phyloP scores from a whole-genome alignment of 2,888 invertebrate genomes.

The Tuta absoluta region DNA sequence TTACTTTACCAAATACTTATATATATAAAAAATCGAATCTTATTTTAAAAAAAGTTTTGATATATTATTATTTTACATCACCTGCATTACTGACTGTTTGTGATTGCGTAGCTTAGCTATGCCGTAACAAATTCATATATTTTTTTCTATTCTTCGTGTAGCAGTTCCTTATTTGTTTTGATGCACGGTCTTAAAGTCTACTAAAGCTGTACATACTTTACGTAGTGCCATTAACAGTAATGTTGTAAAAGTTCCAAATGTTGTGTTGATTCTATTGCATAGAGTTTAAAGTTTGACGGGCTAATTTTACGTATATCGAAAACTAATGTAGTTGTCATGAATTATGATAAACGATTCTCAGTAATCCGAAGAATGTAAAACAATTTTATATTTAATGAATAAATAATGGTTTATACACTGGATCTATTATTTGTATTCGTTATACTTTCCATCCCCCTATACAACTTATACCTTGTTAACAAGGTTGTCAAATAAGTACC shows the following conservation, averaged over 20 bases:
- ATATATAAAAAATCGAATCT: too few species aligned
- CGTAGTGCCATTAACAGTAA: conserved; percentile 40
- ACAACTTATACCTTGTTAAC: background rate
- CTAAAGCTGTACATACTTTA: conserved; percentile 23
- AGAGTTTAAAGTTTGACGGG: conserved; percentile 66
- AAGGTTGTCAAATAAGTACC: too few species aligned
- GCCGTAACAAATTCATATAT: too few species aligned
- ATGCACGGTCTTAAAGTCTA: background rate
- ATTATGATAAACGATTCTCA: conserved; percentile 50
- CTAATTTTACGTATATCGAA: conserved; percentile 45
- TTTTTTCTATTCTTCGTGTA: too few species aligned
- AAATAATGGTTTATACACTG: conserved; percentile 63
- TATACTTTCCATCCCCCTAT: background rate
- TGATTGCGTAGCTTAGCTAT: too few species aligned
- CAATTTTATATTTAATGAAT: conserved; percentile 76
- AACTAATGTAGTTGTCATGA: conserved; percentile 65
- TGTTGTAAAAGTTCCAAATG: conserved; percentile 61
- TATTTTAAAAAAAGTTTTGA: too few species aligned
- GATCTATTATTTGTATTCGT: background rate
- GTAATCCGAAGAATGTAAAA: conserved; percentile 65
- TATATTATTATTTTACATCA: too few species aligned
- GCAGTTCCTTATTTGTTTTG: background rate
- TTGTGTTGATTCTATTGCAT: conserved; percentile 74
- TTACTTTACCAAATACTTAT: too few species aligned
- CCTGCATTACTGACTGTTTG: too few species aligned